Evolutionary conservation across 2,888 invertebrate genomes (phyloP), one percentile per base, ranked within the genome.

Genomic region (Spilosoma lubricipeda): DNA sequence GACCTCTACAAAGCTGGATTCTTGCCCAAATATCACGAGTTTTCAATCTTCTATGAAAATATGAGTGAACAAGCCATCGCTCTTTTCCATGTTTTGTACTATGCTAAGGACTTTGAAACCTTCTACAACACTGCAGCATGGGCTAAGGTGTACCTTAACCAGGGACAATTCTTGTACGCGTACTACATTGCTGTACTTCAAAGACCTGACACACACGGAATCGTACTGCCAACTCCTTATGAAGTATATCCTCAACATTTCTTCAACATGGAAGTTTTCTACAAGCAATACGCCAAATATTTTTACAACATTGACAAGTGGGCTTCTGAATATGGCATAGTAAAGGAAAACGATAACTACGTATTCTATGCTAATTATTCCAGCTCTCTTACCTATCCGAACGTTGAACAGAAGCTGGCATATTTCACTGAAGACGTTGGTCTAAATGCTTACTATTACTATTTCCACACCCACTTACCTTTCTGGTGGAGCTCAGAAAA

Each of bases 351-450:
- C 30, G 89, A 95, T 67, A 85, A 92, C 30, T 96, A 94, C 81
- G 90, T 96, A 36, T 93, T 96, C 85, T 96, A 96, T 73, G 93
- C 96, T 23, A 97, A 97, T 89, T 97, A 97, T 84, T 96, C 96
- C 20, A 96, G 95, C 82, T 87, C 95, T 39, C 87, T 88, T 59
- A 90, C 93, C 79, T 96, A 96, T 84, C 95, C 93, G 82, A 96
- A 96, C 81, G 88, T 94, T 3, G 97, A 97, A 84, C 95, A 96
- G 85, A 96, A 95, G 75, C 82, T 97, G 74, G 94, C 96, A 63
- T 97, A 97, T 91, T 97, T 97, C 91, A 97, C 97, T 33, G 97
- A 97, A 88, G 97, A 97, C 85, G 93, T 97, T 83, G 97, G 97
- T 76, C 92, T 97, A 85, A 97, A 97, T 91, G 87, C 96, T 0